These are phyloP conservation scores for Cheilosia pagana DNA, from an alignment of 2,888 invertebrate species.

Conservation along the genomic window DNA sequence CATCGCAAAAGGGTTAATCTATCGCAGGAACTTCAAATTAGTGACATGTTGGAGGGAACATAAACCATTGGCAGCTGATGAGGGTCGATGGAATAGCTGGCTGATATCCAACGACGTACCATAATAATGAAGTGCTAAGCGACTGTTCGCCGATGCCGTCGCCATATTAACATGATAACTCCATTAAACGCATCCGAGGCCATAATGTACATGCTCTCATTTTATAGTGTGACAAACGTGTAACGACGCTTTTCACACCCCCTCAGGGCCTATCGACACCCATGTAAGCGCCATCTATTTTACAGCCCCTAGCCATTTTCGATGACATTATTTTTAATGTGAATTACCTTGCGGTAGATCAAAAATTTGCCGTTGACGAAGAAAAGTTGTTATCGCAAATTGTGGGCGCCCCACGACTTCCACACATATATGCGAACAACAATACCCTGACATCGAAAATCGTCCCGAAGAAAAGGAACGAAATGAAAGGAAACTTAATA, in stretches of 20 bases:
- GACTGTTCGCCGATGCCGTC: conserved; percentile 23
- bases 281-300: conserved; percentile 30
- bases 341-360: conserved; percentile 65
- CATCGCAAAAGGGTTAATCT: neutral
- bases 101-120: neutral
- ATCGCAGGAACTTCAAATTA: neutral
- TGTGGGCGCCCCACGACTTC: neutral
- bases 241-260: conserved; percentile 2
- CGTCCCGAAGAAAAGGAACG: neutral
- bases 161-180: conserved; percentile 66
- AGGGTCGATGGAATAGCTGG: neutral
- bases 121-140: conserved; percentile 33
- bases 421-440: neutral
- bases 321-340: conserved; percentile 70
- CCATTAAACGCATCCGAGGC: conserved; percentile 51
- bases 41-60: neutral
- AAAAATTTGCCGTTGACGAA: conserved; percentile 50
- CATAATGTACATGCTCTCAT: neutral
- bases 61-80: neutral
- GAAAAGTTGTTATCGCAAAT: conserved; percentile 57
- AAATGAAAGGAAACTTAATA: conserved; percentile 47
- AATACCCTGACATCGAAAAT: conserved; percentile 5
- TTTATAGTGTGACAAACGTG: conserved; percentile 3
- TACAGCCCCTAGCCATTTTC: conserved; percentile 45
- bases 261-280: conserved; percentile 14